phyloP scores from a whole-genome alignment of 2,888 invertebrate species.

The Xestia rhomboidea region DNA sequence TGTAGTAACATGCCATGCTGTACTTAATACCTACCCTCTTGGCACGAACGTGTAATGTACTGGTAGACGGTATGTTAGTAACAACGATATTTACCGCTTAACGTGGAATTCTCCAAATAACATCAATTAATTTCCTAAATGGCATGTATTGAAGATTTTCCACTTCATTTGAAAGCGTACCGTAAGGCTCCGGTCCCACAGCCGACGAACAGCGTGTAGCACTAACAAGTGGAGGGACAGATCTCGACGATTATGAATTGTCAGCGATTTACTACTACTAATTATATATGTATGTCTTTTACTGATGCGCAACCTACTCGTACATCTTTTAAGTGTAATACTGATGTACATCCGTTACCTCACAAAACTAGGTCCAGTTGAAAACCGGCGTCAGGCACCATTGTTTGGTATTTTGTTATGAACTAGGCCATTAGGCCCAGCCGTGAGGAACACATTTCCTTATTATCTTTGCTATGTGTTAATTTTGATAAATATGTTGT shows the following conservation, averaged over 20 bases:
- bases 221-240: background rate
- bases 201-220: background rate
- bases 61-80: background rate
- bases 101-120: slow-evolving; percentile 15
- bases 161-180: slow-evolving; percentile 41
- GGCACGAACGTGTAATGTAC: background rate
- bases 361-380: background rate
- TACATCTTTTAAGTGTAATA: background rate
- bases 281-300: too few relatives aligned
- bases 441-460: too few relatives aligned
- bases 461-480: too few relatives aligned
- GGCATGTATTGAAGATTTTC: slow-evolving; percentile 37
- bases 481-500: too few relatives aligned
- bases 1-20: background rate
- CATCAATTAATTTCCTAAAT: slow-evolving; percentile 26
- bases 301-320: background rate
- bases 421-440: too few relatives aligned
- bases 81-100: background rate
- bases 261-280: background rate
- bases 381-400: too few relatives aligned
- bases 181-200: background rate
- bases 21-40: background rate
- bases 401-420: too few relatives aligned
- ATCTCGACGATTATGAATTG: too few relatives aligned
- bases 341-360: background rate